Percentiles rank a stretch among this genome's conserved stretches.
Evolutionary conservation across 2,888 invertebrate genomes (phyloP).

Genomic region (Ferrisia virgata): DNA sequence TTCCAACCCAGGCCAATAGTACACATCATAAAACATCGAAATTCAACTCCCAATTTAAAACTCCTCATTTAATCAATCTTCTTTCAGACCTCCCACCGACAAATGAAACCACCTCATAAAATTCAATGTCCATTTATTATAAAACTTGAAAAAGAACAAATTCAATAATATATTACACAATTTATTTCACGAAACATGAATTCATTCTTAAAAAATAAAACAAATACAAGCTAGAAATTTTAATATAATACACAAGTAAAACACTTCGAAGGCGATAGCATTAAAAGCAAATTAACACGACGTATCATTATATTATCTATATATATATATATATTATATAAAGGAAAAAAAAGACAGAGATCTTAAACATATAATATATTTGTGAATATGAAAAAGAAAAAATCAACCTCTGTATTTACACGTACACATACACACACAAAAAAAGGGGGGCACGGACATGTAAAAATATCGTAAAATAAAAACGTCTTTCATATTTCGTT

Average conservation of each 20-base stretch:
- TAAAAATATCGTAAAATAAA: not conserved
- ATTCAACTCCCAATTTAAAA: not conserved
- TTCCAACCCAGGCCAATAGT: no score
- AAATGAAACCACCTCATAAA: not conserved
- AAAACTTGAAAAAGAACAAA: not conserved
- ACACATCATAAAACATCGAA: no score
- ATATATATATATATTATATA: not conserved
- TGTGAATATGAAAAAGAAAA: not conserved
- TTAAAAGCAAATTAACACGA: not conserved
- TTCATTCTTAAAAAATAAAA: conserved; percentile 7
- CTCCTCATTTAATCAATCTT: not conserved
- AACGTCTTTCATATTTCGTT: not conserved
- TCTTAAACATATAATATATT: not conserved
- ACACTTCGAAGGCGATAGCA: not conserved
- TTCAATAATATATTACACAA: not conserved
- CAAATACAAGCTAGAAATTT: conserved; percentile 18
- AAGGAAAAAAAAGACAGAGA: not conserved
- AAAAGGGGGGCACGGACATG: not conserved
- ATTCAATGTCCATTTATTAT: not conserved
- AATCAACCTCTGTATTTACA: not conserved
- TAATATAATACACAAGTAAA: not conserved
- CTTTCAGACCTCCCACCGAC: not conserved
- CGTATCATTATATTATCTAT: not conserved
- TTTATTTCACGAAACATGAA: conserved; percentile 23
- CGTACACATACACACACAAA: not conserved